phyloP scores from a whole-genome alignment of 2,888 invertebrate genomes.

The Morinoia aosen region DNA sequence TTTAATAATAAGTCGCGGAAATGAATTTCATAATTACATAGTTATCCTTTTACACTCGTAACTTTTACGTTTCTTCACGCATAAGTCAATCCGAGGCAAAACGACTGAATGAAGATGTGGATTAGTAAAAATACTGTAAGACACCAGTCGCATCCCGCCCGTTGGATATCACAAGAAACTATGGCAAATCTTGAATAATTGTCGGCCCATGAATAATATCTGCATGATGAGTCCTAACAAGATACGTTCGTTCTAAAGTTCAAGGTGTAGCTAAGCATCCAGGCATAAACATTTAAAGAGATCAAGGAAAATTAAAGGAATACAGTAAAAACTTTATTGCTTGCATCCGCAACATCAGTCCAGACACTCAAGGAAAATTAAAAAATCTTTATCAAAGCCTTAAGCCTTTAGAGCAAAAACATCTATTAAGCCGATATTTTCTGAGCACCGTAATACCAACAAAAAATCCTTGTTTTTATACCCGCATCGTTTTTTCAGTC shows the following conservation, averaged over 20 bases:
- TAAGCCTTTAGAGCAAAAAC: neutral
- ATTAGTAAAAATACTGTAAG: neutral
- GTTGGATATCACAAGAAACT: neutral
- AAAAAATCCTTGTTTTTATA: neutral
- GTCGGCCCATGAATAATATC: neutral
- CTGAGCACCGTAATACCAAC: neutral
- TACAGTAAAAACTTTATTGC: neutral
- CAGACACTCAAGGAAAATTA: neutral
- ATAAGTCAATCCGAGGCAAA: too few species aligned
- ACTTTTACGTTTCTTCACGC: too few species aligned
- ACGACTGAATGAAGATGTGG: too few species aligned
- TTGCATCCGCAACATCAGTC: neutral
- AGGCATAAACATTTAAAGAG: neutral
- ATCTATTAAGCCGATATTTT: neutral
- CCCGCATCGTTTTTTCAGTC: neutral
- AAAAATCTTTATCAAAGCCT: neutral
- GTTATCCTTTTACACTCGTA: too few species aligned
- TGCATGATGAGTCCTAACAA: neutral
- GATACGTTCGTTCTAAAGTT: neutral
- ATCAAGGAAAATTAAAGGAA: neutral
- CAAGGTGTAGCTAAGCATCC: neutral
- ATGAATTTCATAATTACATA: too few species aligned
- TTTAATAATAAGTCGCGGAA: too few species aligned
- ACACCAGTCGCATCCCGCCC: neutral
- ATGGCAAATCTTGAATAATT: neutral